Conservation (phyloP, 2,113 vertebrate genomes). For the Atherinomorus stipes region DNA sequence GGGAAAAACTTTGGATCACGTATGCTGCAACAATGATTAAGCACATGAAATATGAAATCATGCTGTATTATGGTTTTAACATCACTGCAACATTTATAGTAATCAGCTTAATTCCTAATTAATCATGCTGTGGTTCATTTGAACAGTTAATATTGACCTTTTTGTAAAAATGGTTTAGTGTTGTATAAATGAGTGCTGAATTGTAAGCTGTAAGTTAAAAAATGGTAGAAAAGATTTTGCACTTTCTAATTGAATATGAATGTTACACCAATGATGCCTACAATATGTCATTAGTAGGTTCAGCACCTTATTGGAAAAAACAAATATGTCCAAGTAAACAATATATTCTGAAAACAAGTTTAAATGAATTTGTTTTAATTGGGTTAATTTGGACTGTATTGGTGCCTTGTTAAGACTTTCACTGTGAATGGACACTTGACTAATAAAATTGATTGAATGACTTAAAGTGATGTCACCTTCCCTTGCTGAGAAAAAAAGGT, state of each 20-base stretch:
- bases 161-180: neutral
- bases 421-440: too few species aligned
- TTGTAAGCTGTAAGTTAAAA: neutral
- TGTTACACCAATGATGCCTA: too few species aligned
- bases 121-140: neutral
- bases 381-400: too few species aligned
- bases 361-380: too few species aligned
- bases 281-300: too few species aligned
- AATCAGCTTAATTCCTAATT: neutral
- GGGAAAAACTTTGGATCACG: neutral
- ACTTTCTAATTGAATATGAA: neutral
- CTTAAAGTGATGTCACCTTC: too few species aligned
- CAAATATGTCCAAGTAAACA: too few species aligned
- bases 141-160: neutral
- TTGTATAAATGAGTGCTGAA: neutral
- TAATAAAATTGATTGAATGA: too few species aligned
- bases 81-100: neutral
- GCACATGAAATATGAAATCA: rapidly evolving
- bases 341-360: too few species aligned
- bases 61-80: neutral
- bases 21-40: neutral
- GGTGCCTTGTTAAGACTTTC: too few species aligned
- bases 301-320: too few species aligned
- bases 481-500: too few species aligned
- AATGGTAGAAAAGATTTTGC: neutral